Base-by-base conservation (phyloP, 2,888 invertebrate genomes). In the Orthonychiurus folsomi region DNA sequence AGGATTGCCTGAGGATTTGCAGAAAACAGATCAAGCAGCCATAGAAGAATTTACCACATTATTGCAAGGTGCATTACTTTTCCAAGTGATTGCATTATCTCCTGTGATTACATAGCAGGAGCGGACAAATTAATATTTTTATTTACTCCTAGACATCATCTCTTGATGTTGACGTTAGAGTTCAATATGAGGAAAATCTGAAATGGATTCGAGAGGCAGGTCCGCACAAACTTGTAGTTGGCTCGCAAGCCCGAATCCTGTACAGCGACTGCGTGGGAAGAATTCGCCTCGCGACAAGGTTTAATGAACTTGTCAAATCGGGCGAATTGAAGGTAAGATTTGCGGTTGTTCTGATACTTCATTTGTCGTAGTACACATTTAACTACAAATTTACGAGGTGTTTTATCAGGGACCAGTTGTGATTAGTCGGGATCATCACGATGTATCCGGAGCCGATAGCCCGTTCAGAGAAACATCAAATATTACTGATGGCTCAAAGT, bases 381-480 rank as follows among this genome's bases (percentile, higher is more conserved):
- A 12, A 18, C 56, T 56, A 5, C 15, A 55, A 55, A 24, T 55
- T 5, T 15, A 37, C 37, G n/a, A n/a, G n/a, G n/a, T n/a, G n/a
- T n/a, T n/a, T 47, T 28, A 48, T 24, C 20, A 81, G 79, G 81
- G 77, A 2, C 81, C 83, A 3, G 78, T 84, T n/a, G 81, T 84
- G 1, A 75, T 84, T 26, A 82, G 82, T 65, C 74, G 84, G 12
- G 84, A 84, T 74, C 84, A 84, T 73, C 84, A 84, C 75, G 84
- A 84, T 73, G 84, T 84, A 25, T 81, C 81, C 65, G 83, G 84
- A 20, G 82, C 83, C 1, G 84, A 84, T 75, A 81, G 81, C 68
- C 84, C 84, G 1, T 84, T 78, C 76, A 74, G 84, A 26, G 84
- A 84, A 74, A 84, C 84, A 0, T 81, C 83, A n/a, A 83, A 84